Evolutionary conservation across 2,888 invertebrate species (phyloP).

Genomic region (Eupithecia vulgata): DNA sequence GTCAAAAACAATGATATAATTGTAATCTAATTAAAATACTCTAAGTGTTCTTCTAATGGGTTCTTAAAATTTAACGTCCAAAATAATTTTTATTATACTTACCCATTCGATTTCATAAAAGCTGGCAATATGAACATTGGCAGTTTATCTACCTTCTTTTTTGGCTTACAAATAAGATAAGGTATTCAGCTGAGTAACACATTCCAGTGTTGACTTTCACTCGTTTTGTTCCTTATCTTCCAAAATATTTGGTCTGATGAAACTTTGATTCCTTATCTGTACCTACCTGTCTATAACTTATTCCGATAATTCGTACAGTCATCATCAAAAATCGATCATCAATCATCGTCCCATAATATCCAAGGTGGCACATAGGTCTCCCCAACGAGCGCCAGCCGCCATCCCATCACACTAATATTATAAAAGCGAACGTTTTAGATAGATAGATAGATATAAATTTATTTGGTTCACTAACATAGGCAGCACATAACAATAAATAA

Average conservation of each 20-base stretch:
- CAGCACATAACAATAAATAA: no score
- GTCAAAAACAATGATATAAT: no score
- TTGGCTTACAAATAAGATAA: not conserved
- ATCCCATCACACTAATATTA: no score
- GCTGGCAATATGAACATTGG: not conserved
- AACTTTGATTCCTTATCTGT: not conserved
- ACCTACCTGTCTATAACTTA: not conserved
- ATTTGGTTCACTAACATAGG: no score
- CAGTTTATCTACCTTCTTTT: not conserved
- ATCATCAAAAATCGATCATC: not conserved
- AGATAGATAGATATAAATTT: no score
- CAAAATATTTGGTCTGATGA: slow-evolving; percentile 11
- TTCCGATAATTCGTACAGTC: not conserved
- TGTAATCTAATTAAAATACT: no score
- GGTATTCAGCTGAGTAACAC: not conserved
- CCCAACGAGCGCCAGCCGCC: no score
- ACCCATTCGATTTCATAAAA: not conserved
- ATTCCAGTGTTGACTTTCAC: slow-evolving; percentile 11
- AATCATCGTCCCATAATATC: not conserved
- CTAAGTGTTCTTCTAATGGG: no score
- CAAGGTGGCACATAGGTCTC: no score
- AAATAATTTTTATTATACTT: not conserved
- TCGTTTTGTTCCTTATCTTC: slow-evolving; percentile 9
- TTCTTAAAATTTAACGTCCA: not conserved
- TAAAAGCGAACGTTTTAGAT: no score